Percentiles rank a stretch among this genome's conserved stretches.
Conservation (phyloP, 2,797 vertebrate species). For the Mustela erminea region DNA sequence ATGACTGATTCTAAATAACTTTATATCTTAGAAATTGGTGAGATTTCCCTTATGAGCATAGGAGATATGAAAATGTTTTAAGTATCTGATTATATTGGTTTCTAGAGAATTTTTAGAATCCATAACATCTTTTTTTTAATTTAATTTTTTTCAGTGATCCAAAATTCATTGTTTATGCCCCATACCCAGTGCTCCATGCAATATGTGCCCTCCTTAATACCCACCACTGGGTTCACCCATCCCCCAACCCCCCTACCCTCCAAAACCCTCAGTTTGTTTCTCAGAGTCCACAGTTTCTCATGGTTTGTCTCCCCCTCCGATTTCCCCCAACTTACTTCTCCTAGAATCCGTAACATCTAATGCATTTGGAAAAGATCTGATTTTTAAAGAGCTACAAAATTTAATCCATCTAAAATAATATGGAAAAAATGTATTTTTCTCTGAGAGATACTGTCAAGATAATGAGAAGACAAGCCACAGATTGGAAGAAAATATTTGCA, state of each 20-base stretch:
- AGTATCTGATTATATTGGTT: not conserved
- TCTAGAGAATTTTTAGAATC: not conserved
- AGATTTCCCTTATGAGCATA: not conserved
- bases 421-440: not conserved
- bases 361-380: not conserved
- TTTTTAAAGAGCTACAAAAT: not conserved
- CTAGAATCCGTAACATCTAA: not conserved
- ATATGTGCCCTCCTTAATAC: too few species aligned
- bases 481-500: not conserved
- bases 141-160: too few species aligned
- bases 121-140: not conserved
- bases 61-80: not conserved
- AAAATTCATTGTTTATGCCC: too few species aligned
- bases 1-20: not conserved
- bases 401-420: not conserved
- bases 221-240: too few species aligned
- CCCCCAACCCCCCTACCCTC: rapidly evolving
- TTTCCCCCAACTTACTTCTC: too few species aligned
- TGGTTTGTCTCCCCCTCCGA: too few species aligned
- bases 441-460: not conserved
- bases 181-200: too few species aligned
- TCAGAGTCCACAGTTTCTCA: too few species aligned
- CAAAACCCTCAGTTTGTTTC: too few species aligned
- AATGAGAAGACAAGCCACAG: not conserved
- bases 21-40: not conserved